Evolutionary conservation across 2,888 invertebrate genomes (phyloP), one percentile per base, ranked within the genome.

Genomic region (Erannis defoliaria): DNA sequence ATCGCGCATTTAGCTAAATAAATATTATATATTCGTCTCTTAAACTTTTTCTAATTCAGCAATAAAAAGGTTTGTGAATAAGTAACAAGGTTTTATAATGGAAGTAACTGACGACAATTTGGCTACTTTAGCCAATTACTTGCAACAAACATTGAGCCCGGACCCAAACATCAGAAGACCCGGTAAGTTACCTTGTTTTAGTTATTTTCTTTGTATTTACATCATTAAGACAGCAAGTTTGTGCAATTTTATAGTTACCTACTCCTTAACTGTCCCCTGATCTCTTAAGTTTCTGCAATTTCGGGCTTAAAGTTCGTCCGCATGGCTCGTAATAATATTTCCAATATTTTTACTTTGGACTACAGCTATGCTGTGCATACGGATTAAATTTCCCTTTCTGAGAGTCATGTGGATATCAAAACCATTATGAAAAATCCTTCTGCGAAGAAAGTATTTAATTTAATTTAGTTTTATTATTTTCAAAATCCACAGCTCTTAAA

Each of bases 31-130:
- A 26, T 5, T 8, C 8, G 4, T 26, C 26, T 1, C 2, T 6
- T 26, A 26, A 33, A 12, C 2, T 33, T 33, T 33, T 3, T 5
- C 33, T n/a, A 37, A 6, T 8, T 37, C 37, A 16, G 16, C 16
- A 37, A n/a, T 37, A 5, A n/a, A n/a, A n/a, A n/a, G n/a, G 9
- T 38, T 38, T 19, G 38, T 38, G 38, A 38, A 38, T 21, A 23
- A 42, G 2, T 6, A 5, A 16, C 18, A 38, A 38, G 18, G 12
- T n/a, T 42, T 6, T 5, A 42, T 12, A 40, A 99, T 99, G 98
- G 98, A 98, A 84, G 94, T 98, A 12, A 97, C 96, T 3, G 97
- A 98, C 55, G 96, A 95, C 45, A 98, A 98, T 92, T 92, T 98
- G 73, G 94, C 95, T 73, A 96, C 96, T 9, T 90, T 99, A 71